phyloP scores from a whole-genome alignment of 2,113 vertebrate species.

The Petrocephalus zakoni region DNA sequence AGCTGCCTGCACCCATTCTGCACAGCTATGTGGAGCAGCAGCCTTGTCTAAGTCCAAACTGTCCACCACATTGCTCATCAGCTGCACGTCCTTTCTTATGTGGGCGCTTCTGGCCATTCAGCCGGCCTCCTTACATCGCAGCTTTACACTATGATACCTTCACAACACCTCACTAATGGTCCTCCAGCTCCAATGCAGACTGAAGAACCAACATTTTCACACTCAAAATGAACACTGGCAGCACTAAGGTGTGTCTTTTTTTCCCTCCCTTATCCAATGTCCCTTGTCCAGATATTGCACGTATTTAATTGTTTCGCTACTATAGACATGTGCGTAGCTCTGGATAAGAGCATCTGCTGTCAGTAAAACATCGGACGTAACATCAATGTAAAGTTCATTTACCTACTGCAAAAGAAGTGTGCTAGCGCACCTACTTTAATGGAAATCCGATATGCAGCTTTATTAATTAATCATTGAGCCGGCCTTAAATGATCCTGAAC shows the following conservation, averaged over 20 bases:
- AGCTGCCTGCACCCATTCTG: neutral
- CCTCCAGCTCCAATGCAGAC: neutral
- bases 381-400: neutral
- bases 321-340: neutral
- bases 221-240: neutral
- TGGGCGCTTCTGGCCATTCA: neutral
- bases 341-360: neutral
- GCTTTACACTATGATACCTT: neutral
- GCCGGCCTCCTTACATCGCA: neutral
- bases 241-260: neutral
- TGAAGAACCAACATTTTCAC: neutral
- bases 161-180: neutral
- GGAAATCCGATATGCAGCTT: neutral
- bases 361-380: neutral
- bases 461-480: neutral
- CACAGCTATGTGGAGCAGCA: neutral
- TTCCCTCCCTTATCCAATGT: neutral
- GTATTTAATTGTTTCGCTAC: neutral
- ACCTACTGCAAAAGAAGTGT: neutral
- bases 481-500: conserved; percentile 2
- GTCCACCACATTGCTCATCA: neutral
- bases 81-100: neutral
- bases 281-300: neutral
- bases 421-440: neutral
- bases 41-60: neutral